A percentile compares a stretch with the other conserved stretches of the same genome.
Evolutionary conservation across 2,797 vertebrate species (phyloP).

Genomic region (Lophura swinhoii): DNA sequence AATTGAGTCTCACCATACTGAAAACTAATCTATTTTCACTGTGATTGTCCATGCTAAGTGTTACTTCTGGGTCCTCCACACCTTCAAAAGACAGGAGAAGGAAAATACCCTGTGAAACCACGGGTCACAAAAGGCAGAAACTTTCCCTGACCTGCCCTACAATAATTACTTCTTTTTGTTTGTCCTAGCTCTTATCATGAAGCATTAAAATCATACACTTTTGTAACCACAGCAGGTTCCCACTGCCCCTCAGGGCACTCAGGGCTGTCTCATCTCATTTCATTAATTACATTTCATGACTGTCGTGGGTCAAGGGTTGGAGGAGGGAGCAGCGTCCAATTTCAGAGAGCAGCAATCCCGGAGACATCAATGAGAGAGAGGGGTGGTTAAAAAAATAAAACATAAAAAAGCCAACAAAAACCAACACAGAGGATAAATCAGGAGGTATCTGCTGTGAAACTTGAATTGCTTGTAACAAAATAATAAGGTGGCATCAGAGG

Average conservation of each 20-base stretch:
- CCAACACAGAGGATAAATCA: slow-evolving; percentile 63
- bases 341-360: slow-evolving; percentile 66
- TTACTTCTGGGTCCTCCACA: slow-evolving; percentile 9
- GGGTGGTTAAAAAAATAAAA: not conserved
- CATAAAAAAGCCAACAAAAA: not conserved
- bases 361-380: slow-evolving; percentile 50
- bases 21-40: slow-evolving; percentile 7
- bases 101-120: slow-evolving; percentile 24
- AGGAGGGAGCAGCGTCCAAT: slow-evolving; percentile 65
- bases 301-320: slow-evolving; percentile 68
- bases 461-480: slow-evolving; percentile 45
- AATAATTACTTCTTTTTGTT: slow-evolving; percentile 57
- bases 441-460: slow-evolving; percentile 51
- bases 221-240: slow-evolving; percentile 71
- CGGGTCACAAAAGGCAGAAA: slow-evolving; percentile 62
- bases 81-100: slow-evolving; percentile 8
- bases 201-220: slow-evolving; percentile 73
- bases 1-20: slow-evolving; percentile 22
- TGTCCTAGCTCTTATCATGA: slow-evolving; percentile 69
- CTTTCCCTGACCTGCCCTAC: slow-evolving; percentile 49
- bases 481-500: slow-evolving; percentile 1
- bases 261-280: slow-evolving; percentile 77
- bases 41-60: not conserved
- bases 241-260: slow-evolving; percentile 64
- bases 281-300: slow-evolving; percentile 79